A percentile compares a stretch with the other conserved stretches of the same genome.
phyloP scores from a whole-genome alignment of 2,888 invertebrate genomes.

The Agrilus biguttatus region DNA sequence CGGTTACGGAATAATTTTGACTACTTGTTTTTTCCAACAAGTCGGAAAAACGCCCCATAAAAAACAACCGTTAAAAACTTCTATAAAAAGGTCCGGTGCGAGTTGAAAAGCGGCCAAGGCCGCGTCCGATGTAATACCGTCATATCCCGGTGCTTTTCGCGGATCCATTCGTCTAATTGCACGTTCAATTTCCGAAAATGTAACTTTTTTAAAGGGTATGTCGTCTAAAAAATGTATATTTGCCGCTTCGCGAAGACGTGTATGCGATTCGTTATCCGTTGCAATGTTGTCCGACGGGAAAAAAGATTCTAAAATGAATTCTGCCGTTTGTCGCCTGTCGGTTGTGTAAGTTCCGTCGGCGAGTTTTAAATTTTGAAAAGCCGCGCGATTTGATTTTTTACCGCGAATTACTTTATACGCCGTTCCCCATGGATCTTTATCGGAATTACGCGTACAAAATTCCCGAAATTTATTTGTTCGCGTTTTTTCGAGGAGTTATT shows the following conservation, averaged over 20 bases:
- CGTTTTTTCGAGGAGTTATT: background rate
- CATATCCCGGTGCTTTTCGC: slow-evolving; percentile 2
- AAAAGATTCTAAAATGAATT: background rate
- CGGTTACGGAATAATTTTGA: slow-evolving; percentile 3
- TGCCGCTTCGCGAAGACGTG: too few relatives aligned
- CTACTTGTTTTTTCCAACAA: slow-evolving; percentile 4
- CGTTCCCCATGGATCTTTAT: slow-evolving; percentile 7
- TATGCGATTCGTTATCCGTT: too few relatives aligned
- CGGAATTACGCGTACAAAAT: slow-evolving; percentile 2
- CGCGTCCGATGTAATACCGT: slow-evolving; percentile 5
- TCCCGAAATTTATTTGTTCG: slow-evolving; percentile 5
- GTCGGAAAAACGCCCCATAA: slow-evolving; percentile 1
- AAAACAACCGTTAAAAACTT: slow-evolving; percentile 3
- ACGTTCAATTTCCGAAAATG: too few relatives aligned
- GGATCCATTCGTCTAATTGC: slow-evolving; percentile 2
- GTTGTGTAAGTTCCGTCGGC: background rate
- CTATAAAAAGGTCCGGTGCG: background rate
- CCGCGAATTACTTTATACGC: slow-evolving; percentile 5
- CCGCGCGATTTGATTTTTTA: too few relatives aligned
- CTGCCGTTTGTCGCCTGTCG: slow-evolving; percentile 1
- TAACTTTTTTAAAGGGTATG: too few relatives aligned
- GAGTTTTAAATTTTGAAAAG: background rate
- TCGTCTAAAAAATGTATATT: too few relatives aligned
- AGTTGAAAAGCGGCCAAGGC: background rate
- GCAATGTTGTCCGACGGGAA: slow-evolving; percentile 3